Evolutionary conservation across 2,888 invertebrate species (phyloP).

Genomic region (Eupithecia exiguata): DNA sequence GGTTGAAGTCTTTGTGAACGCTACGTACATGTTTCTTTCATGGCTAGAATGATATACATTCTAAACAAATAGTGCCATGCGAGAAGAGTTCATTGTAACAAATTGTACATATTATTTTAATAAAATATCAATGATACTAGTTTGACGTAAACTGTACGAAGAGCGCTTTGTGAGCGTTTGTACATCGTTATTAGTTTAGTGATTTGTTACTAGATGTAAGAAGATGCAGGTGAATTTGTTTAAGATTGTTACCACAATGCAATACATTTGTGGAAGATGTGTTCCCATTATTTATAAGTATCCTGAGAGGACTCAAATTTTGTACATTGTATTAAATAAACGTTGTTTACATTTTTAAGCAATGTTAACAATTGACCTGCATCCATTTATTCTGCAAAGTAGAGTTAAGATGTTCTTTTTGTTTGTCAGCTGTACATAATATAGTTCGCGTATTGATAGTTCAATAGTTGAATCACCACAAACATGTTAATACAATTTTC

Average conservation of each 20-base stretch:
- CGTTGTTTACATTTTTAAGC: slow-evolving; percentile 56
- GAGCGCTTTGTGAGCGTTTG: slow-evolving; percentile 62
- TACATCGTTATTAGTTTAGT: slow-evolving; percentile 62
- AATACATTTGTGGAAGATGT: slow-evolving; percentile 64
- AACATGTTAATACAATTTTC: slow-evolving; percentile 75
- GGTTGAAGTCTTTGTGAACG: slow-evolving; percentile 44
- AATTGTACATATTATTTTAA: slow-evolving; percentile 76
- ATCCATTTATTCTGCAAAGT: slow-evolving; percentile 63
- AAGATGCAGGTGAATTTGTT: slow-evolving; percentile 78
- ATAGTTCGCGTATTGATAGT: slow-evolving; percentile 77
- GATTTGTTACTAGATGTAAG: slow-evolving; percentile 58
- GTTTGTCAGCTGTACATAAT: slow-evolving; percentile 80
- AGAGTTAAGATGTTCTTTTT: slow-evolving; percentile 67
- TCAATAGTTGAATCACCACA: slow-evolving; percentile 71
- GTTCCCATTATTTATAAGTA: slow-evolving; percentile 65
- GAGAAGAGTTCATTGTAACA: slow-evolving; percentile 62
- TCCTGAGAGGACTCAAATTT: slow-evolving; percentile 66
- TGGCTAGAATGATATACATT: slow-evolving; percentile 62
- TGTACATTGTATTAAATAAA: slow-evolving; percentile 52
- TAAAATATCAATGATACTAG: slow-evolving; percentile 63
- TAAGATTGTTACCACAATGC: slow-evolving; percentile 67
- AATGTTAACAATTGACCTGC: slow-evolving; percentile 79
- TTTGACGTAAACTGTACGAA: slow-evolving; percentile 53
- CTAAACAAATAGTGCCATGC: slow-evolving; percentile 78
- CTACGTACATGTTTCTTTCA: slow-evolving; percentile 70